Base-by-base conservation (phyloP, 2,888 invertebrate species). In the Timema podura region DNA sequence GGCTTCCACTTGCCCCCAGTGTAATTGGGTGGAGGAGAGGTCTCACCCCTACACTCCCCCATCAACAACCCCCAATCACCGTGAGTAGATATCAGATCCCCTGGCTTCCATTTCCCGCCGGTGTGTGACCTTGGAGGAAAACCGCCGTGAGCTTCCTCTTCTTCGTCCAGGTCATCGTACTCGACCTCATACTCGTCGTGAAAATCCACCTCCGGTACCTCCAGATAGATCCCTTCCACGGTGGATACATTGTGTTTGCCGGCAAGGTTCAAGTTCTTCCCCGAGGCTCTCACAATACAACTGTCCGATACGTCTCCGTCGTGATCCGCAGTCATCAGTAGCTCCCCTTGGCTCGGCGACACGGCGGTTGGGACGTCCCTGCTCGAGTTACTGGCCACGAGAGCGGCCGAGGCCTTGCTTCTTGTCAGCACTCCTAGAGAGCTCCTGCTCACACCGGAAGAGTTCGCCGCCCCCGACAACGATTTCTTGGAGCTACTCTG, bases 81-180 rank as follows among this genome's bases (percentile, higher is more conserved):
- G 13, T 65, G 72, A 13, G 67, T 51, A 11, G 68, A 70, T 45
- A 68, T 64, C 8, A 76, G 75, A 44, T 76, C 87, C 46, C 77
- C 87, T 0, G 91, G 91, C 76, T 89, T 90, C 92, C 92, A 92
- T 79, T 92, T 92, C 2, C 88, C 89, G 0, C 87, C 90, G 6
- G 88, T 88, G 72, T 87, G 85, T 15, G 83, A 81, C 51, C 82
- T 80, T 2, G 86, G 85, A 8, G 87, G 86, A 46, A 82, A 81
- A 11, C 54, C 47, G 15, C 65, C 73, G 30, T 73, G 81, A 13
- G 61, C 68, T 6, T 68, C 73, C 10, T 73, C 71, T 16, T 69
- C 71, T 5, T 65, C 68, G 0, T 51, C 71, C n/a, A 61, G 30
- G 68, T 57, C 57, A n/a, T 45, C 64, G 67, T 15, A 16, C 67